Percentiles rank a stretch among this genome's conserved stretches.
Conservation (phyloP, 2,888 invertebrate genomes). For the Galerucella calmariensis region DNA sequence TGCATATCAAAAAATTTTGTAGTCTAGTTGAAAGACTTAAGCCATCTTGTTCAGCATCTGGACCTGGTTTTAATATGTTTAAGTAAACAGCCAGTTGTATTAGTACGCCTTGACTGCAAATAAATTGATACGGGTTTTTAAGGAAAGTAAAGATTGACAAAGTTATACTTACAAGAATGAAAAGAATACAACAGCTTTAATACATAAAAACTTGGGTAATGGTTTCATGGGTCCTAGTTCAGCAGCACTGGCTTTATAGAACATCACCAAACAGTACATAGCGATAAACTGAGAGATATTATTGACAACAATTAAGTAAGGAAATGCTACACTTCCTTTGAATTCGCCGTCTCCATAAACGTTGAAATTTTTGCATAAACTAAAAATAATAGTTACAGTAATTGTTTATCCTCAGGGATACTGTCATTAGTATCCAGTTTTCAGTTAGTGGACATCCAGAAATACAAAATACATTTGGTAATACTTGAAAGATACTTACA, state of each 20-base stretch:
- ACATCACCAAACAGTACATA: conserved; percentile 95
- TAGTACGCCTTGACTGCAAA: conserved; percentile 88
- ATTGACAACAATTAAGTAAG: conserved; percentile 86
- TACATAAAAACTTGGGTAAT: conserved; percentile 94
- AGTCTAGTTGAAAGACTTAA: conserved; percentile 78
- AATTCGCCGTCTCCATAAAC: conserved; percentile 95
- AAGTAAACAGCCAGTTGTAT: conserved; percentile 88
- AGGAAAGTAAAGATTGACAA: background rate
- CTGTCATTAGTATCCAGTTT: no score
- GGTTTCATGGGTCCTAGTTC: conserved; percentile 94
- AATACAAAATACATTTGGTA: no score
- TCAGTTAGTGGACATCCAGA: no score
- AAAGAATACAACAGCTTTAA: conserved; percentile 97
- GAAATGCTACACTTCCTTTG: conserved; percentile 85
- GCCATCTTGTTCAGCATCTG: conserved; percentile 75
- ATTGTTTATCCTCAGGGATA: no score
- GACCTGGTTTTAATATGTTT: conserved; percentile 81
- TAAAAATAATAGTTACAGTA: conserved; percentile 60
- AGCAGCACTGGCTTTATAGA: conserved; percentile 88
- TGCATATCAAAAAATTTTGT: conserved; percentile 91
- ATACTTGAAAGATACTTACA: conserved; percentile 71
- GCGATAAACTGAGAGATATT: conserved; percentile 95
- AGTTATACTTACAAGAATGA: conserved; percentile 91
- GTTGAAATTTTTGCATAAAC: conserved; percentile 84
- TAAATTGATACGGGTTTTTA: background rate